Evolutionary conservation across 2,888 invertebrate species (phyloP).

Genomic region (Villa cingulata): DNA sequence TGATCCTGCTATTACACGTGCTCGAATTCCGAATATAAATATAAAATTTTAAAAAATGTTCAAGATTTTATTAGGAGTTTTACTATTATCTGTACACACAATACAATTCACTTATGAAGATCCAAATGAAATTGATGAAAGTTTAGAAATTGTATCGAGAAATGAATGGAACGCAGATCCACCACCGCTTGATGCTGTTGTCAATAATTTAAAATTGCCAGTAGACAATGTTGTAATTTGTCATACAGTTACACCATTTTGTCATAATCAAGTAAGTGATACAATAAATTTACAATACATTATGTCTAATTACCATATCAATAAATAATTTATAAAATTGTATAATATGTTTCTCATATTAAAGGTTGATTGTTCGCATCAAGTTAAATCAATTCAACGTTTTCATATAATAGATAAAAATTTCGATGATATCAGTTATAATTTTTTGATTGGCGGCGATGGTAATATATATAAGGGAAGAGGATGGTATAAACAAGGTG

Average conservation of each 20-base stretch:
- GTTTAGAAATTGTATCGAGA: background rate
- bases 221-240: background rate
- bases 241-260: background rate
- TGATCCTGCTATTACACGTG: too few species aligned
- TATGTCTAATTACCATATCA: background rate
- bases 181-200: background rate
- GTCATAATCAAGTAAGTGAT: background rate
- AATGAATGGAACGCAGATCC: background rate
- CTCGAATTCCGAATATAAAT: too few species aligned
- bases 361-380: conserved; percentile 45
- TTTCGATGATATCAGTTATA: conserved; percentile 30
- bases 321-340: background rate
- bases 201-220: background rate
- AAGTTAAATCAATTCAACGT: conserved; percentile 24
- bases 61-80: background rate
- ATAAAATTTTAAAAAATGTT: background rate
- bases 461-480: conserved; percentile 31
- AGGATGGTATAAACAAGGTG: conserved; percentile 25
- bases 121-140: background rate
- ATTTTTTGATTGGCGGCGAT: conserved; percentile 29
- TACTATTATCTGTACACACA: background rate
- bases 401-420: conserved; percentile 26
- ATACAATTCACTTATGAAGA: background rate
- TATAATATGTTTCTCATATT: background rate
- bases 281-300: background rate